Evolutionary conservation across 2,797 vertebrate species (phyloP), one percentile per base, ranked within the genome.

Genomic region (Scleropages formosus): DNA sequence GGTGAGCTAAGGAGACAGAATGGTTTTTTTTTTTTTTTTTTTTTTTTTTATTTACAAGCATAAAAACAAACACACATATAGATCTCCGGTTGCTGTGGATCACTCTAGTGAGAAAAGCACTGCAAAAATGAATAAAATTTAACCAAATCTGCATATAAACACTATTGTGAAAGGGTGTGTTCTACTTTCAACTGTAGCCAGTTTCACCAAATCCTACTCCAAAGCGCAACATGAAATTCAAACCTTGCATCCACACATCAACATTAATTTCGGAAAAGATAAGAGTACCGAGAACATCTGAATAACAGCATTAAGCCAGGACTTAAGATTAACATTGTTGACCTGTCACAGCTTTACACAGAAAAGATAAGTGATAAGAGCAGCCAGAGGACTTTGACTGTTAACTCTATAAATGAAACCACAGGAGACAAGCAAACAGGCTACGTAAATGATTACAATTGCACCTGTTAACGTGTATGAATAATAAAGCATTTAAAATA

Each of bases 1-100:
- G 1, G 96, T 98, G 47, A 98, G 86, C 98, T 98, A 88, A 51
- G 77, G 82, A 80, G 78, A 73, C 77, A 72, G 0, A 26, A 56
- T 31, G 22, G 31, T 27, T 46, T 65, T 47, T 44, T 13, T 66
- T 24, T 49, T 31, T 26, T 46, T 8, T 39, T 51, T n/a, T n/a
- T n/a, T n/a, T 15, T n/a, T n/a, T 26, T 8, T 16, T 0, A 51
- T 1, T 60, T 39, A 53, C 16, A 74, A 13, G 24, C n/a, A 59
- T 18, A 13, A 13, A n/a, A n/a, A n/a, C n/a, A n/a, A 39, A 39
- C 31, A 39, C 2, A 39, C 39, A 6, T 39, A 2, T 6, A 39
- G 31, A 39, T 2, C 39, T 39, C 31, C n/a, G n/a, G n/a, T n/a
- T n/a, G n/a, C n/a, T n/a, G n/a, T n/a, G n/a, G n/a, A n/a, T n/a